A percentile compares a stretch with the other conserved stretches of the same genome.
Evolutionary conservation across 2,797 vertebrate genomes (phyloP).

Genomic region (Neomorphus geoffroyi): DNA sequence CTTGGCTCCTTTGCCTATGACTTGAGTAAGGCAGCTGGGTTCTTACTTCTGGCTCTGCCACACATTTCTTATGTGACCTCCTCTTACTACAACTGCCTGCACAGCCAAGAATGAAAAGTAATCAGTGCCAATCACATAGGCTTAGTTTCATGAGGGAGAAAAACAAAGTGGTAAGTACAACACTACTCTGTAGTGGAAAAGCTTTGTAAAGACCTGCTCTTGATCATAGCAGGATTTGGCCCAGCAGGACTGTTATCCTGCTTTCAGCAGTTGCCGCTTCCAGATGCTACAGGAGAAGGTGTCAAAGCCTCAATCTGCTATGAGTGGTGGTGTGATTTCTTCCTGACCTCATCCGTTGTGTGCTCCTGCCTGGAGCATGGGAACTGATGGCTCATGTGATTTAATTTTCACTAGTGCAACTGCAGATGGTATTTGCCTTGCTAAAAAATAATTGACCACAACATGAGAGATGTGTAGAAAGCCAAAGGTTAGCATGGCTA

Average conservation of each 20-base stretch:
- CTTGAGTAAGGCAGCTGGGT: background rate
- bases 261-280: constrained; percentile 1
- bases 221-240: background rate
- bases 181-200: background rate
- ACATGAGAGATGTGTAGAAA: constrained; percentile 40
- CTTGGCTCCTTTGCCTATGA: background rate
- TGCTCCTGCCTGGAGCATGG: background rate
- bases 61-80: background rate
- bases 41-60: background rate
- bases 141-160: background rate
- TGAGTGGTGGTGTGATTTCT: background rate
- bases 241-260: background rate
- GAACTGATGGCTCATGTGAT: constrained; percentile 10
- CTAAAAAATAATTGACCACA: constrained; percentile 39
- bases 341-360: background rate
- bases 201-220: background rate
- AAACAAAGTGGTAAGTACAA: background rate
- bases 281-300: constrained; percentile 37
- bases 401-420: background rate
- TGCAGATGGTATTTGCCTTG: constrained; percentile 19
- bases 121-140: background rate
- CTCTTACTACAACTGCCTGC: background rate
- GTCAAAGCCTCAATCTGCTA: constrained; percentile 6
- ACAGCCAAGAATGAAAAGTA: background rate
- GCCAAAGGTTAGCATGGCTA: constrained; percentile 39